Evolutionary conservation across 2,888 invertebrate species (phyloP).

Genomic region (Orchesellides sinensis): DNA sequence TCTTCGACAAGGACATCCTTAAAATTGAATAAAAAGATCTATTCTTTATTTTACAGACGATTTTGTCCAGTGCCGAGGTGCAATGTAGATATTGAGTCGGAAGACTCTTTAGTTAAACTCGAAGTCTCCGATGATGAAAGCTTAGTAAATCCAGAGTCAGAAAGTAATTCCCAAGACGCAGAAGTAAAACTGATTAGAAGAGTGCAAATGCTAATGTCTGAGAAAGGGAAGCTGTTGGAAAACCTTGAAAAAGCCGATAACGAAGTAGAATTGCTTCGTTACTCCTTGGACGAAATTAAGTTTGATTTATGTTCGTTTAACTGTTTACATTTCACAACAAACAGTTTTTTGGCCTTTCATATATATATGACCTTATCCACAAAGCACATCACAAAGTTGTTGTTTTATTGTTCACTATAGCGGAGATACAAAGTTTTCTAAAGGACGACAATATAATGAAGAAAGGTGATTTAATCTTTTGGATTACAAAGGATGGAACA

Average conservation of each 20-base stretch:
- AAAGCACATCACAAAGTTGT: constrained; percentile 8
- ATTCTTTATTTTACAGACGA: constrained; percentile 48
- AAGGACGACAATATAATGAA: constrained; percentile 51
- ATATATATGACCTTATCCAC: background rate
- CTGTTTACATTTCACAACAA: background rate
- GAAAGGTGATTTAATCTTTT: constrained; percentile 66
- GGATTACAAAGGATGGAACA: constrained; percentile 57
- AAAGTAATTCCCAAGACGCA: constrained; percentile 2
- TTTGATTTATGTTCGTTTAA: constrained; percentile 46
- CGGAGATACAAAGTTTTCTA: constrained; percentile 60
- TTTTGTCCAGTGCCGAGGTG: constrained; percentile 60
- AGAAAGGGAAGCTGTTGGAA: constrained; percentile 38
- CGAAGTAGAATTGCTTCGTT: constrained; percentile 43
- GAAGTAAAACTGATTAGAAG: constrained; percentile 46
- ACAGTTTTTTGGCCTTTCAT: too few relatives aligned
- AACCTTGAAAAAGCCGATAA: constrained; percentile 14
- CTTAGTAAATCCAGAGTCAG: background rate
- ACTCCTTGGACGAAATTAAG: constrained; percentile 59
- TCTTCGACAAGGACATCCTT: too few relatives aligned
- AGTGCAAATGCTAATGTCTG: constrained; percentile 42
- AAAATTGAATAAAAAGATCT: too few relatives aligned
- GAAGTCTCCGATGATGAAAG: background rate
- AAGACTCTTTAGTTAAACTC: constrained; percentile 45
- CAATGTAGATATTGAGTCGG: constrained; percentile 26
- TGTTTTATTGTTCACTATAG: constrained; percentile 30